Percentiles rank a stretch among this genome's conserved stretches.
Evolutionary conservation across 2,797 vertebrate species (phyloP).

Genomic region (Sus cebifrons): DNA sequence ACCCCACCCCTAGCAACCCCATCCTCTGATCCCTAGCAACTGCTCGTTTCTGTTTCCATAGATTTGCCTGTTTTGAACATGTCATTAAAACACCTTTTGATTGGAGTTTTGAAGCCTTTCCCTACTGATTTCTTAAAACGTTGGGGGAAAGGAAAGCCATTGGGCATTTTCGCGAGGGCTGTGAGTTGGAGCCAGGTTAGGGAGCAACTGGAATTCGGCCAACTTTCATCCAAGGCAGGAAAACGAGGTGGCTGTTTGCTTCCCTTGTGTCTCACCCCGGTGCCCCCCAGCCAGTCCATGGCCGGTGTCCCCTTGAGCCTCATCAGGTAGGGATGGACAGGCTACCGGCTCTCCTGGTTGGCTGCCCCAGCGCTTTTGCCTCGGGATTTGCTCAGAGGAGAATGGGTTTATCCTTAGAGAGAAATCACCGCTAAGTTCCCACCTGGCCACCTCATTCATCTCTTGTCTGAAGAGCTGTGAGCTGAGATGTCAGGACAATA

Average conservation of each 20-base stretch:
- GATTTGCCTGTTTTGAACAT: no score
- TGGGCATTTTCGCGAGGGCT: not conserved
- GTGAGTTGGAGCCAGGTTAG: not conserved
- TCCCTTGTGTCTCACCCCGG: not conserved
- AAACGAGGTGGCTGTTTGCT: not conserved
- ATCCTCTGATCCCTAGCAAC: no score
- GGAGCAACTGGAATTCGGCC: not conserved
- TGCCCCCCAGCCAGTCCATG: not conserved
- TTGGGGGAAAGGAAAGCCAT: not conserved
- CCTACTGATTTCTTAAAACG: not conserved
- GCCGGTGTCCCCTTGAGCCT: not conserved
- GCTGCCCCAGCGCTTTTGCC: not conserved
- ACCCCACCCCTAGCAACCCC: no score
- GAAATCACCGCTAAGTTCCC: not conserved
- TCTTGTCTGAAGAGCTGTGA: not conserved
- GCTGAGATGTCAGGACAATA: not conserved
- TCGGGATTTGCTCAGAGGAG: not conserved
- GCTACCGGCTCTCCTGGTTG: no score
- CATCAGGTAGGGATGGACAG: accelerated
- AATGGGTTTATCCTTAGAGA: not conserved
- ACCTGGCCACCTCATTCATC: not conserved
- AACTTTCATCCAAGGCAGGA: slow-evolving; percentile 22
- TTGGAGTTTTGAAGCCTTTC: not conserved
- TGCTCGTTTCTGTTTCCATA: no score
- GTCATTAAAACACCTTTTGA: not conserved